Evolutionary conservation across 1,140 invertebrate species (phyloP), one percentile per base, ranked within the genome.

Genomic region (Aphaenogaster ashmeadi): DNA sequence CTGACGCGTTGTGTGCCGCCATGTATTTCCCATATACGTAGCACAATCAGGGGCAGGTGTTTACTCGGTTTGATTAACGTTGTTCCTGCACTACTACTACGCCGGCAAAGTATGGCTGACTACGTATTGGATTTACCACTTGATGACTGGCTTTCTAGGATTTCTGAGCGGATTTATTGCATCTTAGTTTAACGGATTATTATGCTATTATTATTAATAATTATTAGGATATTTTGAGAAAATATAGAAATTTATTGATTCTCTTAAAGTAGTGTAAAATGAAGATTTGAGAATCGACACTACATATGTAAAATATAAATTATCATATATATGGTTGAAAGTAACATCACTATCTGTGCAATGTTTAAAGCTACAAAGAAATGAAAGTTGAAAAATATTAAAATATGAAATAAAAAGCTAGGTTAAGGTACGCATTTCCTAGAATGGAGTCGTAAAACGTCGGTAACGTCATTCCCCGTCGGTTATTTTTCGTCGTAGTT

Each of bases 31-130:
- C 88, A 84, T 91, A 90, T 90, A 93, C 86, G 88, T 88, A 89
- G 88, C 87, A 92, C 93, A 94, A 93, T 94, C 92, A 94, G 88
- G 67, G 90, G 71, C 90, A 93, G 92, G 89, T 94, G 92, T 94
- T 93, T 93, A 91, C 93, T 78, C 89, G 89, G 80, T 87, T 91
- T 93, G 93, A 94, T 94, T 94, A 94, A 92, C 93, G 89, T 87
- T 93, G 90, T 92, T 92, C 86, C 88, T 77, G 60, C 27, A 60
- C 86, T 87, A 58, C 79, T 86, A 71, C 79, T 87, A 56, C 36
- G 56, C 52, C 60, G 50, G 38, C 79, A 90, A 91, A 38, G 78
- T 71, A 88, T 60, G 78, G 78, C 79, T 89, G 81, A 72, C 75
- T 77, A 88, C 77, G 5, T 83, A 87, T 79, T 50, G 84, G 62